These are phyloP conservation scores for Drosophila flavopinicola DNA, from an alignment of 2,888 invertebrate genomes.

Conservation along the genomic window DNA sequence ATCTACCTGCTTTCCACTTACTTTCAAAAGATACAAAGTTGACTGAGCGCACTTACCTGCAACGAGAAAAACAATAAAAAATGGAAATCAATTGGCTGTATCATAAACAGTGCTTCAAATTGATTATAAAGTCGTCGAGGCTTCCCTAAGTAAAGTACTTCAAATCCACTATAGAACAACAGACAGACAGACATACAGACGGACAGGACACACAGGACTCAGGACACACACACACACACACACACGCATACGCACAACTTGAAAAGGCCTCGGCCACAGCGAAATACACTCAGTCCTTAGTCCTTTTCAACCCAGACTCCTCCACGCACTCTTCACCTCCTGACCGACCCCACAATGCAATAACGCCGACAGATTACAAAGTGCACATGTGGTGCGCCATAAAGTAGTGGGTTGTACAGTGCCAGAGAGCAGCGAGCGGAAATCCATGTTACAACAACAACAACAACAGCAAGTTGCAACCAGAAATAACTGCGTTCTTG, in stretches of 20 bases:
- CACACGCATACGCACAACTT: conserved; percentile 18
- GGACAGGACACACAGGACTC: conserved; percentile 5
- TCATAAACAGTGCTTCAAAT: conserved; percentile 54
- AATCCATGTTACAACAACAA: conserved; percentile 68
- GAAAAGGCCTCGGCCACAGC: conserved; percentile 56
- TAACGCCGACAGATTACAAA: conserved; percentile 80
- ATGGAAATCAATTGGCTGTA: conserved; percentile 57
- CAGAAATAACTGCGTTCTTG: background rate
- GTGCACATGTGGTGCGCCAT: conserved; percentile 79
- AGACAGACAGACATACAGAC: conserved; percentile 10
- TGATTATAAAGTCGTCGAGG: conserved; percentile 52
- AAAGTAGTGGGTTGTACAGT: conserved; percentile 68
- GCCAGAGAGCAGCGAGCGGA: conserved; percentile 48
- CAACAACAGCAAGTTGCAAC: conserved; percentile 39
- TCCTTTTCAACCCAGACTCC: conserved; percentile 20
- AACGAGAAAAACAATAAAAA: conserved; percentile 55
- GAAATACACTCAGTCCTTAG: conserved; percentile 64
- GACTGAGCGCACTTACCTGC: conserved; percentile 52
- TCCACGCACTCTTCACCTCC: background rate
- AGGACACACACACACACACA: background rate
- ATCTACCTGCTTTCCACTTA: conserved; percentile 23
- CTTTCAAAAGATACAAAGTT: conserved; percentile 46
- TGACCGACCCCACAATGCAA: conserved; percentile 64
- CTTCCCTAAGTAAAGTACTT: conserved; percentile 48
- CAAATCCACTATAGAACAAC: conserved; percentile 31